phyloP scores from a whole-genome alignment of 2,113 vertebrate genomes.

The Tautogolabrus adspersus region DNA sequence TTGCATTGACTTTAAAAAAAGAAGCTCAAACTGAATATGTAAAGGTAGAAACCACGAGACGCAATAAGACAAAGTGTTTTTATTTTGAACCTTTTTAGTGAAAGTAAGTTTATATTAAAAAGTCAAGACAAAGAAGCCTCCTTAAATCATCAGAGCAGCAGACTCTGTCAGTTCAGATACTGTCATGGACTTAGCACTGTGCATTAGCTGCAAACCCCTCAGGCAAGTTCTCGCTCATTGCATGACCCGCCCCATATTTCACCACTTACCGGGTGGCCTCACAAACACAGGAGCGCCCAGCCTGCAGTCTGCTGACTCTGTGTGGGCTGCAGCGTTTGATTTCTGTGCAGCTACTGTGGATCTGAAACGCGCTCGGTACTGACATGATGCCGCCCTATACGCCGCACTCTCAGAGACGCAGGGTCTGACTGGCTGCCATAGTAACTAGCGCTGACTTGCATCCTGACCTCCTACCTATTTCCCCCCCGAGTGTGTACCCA shows the following conservation, averaged over 20 bases:
- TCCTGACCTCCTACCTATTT: conserved; percentile 48
- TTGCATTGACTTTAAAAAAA: neutral
- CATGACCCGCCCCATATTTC: conserved; percentile 55
- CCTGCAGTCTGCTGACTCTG: conserved; percentile 29
- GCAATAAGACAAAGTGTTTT: too few relatives aligned
- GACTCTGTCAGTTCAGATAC: conserved; percentile 45
- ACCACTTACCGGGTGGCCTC: conserved; percentile 44
- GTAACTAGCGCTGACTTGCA: conserved; percentile 61
- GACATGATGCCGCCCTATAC: conserved; percentile 10
- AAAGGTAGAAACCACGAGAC: neutral
- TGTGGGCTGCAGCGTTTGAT: conserved; percentile 38
- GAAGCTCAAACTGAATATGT: neutral
- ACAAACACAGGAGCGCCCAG: conserved; percentile 35
- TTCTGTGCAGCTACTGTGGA: conserved; percentile 19
- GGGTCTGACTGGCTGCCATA: conserved; percentile 62
- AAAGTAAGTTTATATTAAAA: conserved; percentile 34
- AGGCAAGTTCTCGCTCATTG: conserved; percentile 29
- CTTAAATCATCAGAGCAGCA: conserved; percentile 10
- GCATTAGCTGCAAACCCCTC: conserved; percentile 25
- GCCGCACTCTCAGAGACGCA: conserved; percentile 15
- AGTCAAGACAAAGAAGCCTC: conserved; percentile 22
- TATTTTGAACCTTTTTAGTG: neutral
- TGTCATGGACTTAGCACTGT: conserved; percentile 17
- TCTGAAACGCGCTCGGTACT: conserved; percentile 24
- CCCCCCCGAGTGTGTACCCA: conserved; percentile 21